These are phyloP conservation scores for Oncorhynchus mykiss DNA, from an alignment of 2,113 vertebrate genomes.

Conservation along the genomic window DNA sequence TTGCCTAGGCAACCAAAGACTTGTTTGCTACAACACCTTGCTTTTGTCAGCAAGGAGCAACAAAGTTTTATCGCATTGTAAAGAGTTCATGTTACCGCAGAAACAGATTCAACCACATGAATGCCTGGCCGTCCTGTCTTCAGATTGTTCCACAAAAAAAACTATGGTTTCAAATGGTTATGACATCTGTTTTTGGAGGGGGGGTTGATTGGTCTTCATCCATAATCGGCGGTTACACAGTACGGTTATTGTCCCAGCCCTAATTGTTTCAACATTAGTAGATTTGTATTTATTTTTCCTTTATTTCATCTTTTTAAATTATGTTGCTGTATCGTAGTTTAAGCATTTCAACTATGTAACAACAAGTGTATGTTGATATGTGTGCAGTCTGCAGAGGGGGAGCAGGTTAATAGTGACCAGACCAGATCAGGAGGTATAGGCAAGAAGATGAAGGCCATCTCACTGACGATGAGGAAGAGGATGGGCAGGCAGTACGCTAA, in stretches of 20 bases:
- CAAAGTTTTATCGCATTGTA: too few species aligned
- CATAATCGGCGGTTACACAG: too few species aligned
- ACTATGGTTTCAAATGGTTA: too few species aligned
- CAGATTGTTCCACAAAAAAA: too few species aligned
- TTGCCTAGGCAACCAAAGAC: too few species aligned
- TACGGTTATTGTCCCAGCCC: conserved; percentile 36
- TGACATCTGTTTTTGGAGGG: too few species aligned
- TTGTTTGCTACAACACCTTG: too few species aligned
- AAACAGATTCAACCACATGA: too few species aligned
- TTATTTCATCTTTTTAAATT: not conserved
- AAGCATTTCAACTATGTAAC: not conserved
- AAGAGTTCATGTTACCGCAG: too few species aligned
- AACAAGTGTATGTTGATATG: not conserved
- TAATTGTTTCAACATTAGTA: not conserved
- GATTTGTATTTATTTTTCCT: not conserved
- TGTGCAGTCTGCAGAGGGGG: conserved; percentile 46
- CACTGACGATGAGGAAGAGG: conserved; percentile 82
- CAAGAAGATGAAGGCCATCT: conserved; percentile 81
- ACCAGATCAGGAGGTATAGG: conserved; percentile 64
- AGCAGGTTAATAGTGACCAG: conserved; percentile 63
- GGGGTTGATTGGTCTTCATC: too few species aligned
- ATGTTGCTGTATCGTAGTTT: not conserved
- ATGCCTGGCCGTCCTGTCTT: too few species aligned
- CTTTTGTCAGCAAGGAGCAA: too few species aligned
- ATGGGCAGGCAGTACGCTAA: conserved; percentile 79